A percentile compares a stretch with the other conserved stretches of the same genome.
Conservation (phyloP, 2,113 vertebrate genomes). For the Pipra filicauda region DNA sequence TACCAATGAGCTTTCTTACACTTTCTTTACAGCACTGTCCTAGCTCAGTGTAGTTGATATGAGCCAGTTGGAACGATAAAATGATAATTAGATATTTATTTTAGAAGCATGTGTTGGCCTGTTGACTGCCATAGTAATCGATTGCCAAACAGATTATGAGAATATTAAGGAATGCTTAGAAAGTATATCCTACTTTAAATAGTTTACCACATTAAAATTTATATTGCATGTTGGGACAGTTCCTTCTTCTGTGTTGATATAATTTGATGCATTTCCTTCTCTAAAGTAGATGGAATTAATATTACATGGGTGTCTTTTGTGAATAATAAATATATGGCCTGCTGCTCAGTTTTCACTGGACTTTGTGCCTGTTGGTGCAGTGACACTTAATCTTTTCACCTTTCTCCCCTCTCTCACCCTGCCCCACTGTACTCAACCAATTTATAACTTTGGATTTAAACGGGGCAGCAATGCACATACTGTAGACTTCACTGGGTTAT, state of each 20-base stretch:
- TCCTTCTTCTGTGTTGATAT: not conserved
- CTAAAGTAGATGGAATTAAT: not conserved
- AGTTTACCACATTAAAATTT: not conserved
- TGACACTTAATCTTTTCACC: not conserved
- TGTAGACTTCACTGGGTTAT: not conserved
- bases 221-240: not conserved
- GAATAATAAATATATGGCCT: not conserved
- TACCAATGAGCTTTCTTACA: not conserved
- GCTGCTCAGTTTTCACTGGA: not conserved
- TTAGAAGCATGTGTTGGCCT: not conserved
- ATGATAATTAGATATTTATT: not conserved
- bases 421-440: not conserved
- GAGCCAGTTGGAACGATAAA: not conserved
- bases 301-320: not conserved
- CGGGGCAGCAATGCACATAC: accelerated
- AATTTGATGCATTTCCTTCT: not conserved
- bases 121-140: not conserved
- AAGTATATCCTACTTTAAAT: not conserved
- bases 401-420: not conserved
- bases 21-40: not conserved
- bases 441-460: not conserved
- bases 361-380: not conserved
- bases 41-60: not conserved
- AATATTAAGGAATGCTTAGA: not conserved
- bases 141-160: not conserved